Base-by-base conservation (phyloP, 2,797 vertebrate genomes). In the Falco cherrug region DNA sequence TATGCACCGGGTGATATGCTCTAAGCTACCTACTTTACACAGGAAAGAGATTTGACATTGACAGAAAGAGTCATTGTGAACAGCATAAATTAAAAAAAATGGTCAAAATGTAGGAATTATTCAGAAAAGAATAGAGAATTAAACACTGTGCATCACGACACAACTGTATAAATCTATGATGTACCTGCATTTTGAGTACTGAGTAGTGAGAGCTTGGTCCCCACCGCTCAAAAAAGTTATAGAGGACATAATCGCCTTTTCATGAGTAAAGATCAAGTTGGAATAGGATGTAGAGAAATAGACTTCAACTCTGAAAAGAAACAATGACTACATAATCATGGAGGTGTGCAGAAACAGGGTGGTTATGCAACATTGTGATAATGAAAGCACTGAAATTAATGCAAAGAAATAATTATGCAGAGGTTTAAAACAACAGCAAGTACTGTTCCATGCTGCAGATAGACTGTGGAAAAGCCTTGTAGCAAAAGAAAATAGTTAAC, bases 321-420 rank as follows among this genome's bases (percentile, higher is more conserved):
- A n/a, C 4, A 60, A 5, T 4, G 11, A 13, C 20, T 35, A 8
- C 17, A 24, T 54, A 75, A 35, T 54, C 54, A 82, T 7, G 14
- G 1, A 71, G 8, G 7, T 39, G 4, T 43, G 22, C 28, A 89
- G 61, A 82, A 90, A 78, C 0, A 0, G 2, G 56, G 7, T 41
- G 12, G 47, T 59, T 48, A 53, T 8, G 2, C 47, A 75, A 33
- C 75, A 76, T 54, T 69, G 39, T 84, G 43, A 59, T 43, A 74
- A 61, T 28, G 16, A 84, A 91, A 78, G 1, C 11, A 79, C 14
- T 59, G 51, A 76, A 79, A 76, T 60, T 54, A 79, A 47, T 31
- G 19, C 10, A 90, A 75, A 65, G 3, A 61, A 68, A 56, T 47
- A 8, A 54, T 13, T 54, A 8, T 24, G 4, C 12, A 74, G 19